Percentiles rank a stretch among this genome's conserved stretches.
Evolutionary conservation across 2,113 vertebrate genomes (phyloP).

Genomic region (Theristicus caerulescens): DNA sequence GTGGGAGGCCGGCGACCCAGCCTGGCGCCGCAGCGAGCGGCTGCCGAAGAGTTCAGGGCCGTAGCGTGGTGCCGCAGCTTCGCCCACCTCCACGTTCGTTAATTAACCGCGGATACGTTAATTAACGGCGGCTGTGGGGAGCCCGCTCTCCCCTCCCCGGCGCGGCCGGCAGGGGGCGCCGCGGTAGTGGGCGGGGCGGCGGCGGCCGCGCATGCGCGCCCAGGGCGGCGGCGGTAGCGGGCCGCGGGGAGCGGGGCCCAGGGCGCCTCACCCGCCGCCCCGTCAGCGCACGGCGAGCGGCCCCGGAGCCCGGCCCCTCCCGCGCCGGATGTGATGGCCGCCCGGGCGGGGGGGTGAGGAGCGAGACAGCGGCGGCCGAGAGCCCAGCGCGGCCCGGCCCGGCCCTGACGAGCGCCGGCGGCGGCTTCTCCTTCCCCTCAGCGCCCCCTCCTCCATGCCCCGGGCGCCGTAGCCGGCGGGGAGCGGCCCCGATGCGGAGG

Average conservation of each 20-base stretch:
- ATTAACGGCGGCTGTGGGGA: too few relatives aligned
- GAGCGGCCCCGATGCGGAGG: constrained; percentile 78
- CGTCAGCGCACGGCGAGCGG: neutral
- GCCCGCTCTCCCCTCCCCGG: too few relatives aligned
- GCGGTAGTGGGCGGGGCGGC: neutral
- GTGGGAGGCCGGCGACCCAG: too few relatives aligned
- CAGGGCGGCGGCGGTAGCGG: neutral
- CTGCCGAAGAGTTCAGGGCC: neutral
- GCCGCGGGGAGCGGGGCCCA: neutral
- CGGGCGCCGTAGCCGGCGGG: neutral
- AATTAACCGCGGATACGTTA: too few relatives aligned
- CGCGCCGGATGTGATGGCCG: constrained; percentile 19
- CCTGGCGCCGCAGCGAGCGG: neutral
- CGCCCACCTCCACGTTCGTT: too few relatives aligned
- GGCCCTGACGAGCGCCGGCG: neutral
- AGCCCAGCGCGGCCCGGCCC: neutral
- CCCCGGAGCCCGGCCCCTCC: neutral
- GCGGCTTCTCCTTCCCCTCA: neutral
- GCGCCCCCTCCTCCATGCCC: neutral
- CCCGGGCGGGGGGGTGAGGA: constrained; percentile 1
- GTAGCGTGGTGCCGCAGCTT: neutral
- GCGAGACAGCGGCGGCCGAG: constrained; percentile 18
- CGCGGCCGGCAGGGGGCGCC: neutral
- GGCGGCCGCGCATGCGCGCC: neutral
- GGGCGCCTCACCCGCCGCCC: neutral